phyloP scores from a whole-genome alignment of 1,140 invertebrate genomes.

The Ctenoplectra terminalis region DNA sequence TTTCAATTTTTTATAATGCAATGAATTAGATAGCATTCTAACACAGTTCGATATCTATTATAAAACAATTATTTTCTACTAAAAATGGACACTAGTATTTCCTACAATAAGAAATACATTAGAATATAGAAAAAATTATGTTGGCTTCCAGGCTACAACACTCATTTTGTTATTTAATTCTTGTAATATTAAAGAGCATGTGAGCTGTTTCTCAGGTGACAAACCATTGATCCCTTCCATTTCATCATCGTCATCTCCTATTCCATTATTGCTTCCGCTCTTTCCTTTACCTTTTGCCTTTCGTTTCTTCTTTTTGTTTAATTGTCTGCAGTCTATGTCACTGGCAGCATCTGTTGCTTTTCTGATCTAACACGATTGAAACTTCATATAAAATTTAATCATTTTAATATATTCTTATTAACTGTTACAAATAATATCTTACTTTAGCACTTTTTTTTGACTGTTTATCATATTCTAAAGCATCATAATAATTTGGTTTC shows the following conservation, averaged over 20 bases:
- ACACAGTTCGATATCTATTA: constrained; percentile 4
- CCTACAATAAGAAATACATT: constrained; percentile 8
- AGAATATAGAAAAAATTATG: constrained; percentile 64
- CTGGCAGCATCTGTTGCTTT: constrained; percentile 81
- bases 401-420: background rate
- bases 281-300: constrained; percentile 83
- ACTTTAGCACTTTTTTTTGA: constrained; percentile 84
- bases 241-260: constrained; percentile 84
- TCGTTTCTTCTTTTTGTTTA: constrained; percentile 82
- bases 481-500: constrained; percentile 93
- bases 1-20: background rate
- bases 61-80: constrained; percentile 17
- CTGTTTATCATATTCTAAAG: constrained; percentile 89
- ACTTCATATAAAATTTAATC: constrained; percentile 3
- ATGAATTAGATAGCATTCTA: constrained; percentile 9
- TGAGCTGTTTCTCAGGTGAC: constrained; percentile 83
- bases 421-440: constrained; percentile 17
- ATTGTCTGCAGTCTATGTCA: constrained; percentile 81
- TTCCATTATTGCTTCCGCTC: constrained; percentile 76
- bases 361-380: constrained; percentile 76
- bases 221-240: constrained; percentile 83
- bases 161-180: constrained; percentile 89
- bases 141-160: constrained; percentile 87
- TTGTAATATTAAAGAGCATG: constrained; percentile 86
- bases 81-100: constrained; percentile 4